Evolutionary conservation across 2,113 vertebrate species (phyloP).

Genomic region (Recurvirostra avosetta): DNA sequence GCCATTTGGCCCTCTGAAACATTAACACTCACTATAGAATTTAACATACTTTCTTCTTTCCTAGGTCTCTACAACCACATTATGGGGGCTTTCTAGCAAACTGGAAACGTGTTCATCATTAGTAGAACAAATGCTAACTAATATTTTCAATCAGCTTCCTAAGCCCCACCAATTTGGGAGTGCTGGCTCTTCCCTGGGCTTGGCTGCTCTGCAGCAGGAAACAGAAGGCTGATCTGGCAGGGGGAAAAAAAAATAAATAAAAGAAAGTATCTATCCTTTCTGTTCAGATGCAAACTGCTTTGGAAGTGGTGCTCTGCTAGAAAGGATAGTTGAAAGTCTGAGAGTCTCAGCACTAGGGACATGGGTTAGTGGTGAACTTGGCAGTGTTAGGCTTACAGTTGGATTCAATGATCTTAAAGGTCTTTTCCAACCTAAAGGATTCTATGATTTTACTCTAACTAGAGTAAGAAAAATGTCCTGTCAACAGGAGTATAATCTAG

Average conservation of each 20-base stretch:
- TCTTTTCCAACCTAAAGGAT: not conserved
- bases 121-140: not conserved
- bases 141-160: not conserved
- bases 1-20: not conserved
- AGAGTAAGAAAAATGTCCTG: not conserved
- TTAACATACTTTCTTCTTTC: fast-evolving
- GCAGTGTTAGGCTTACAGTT: not conserved
- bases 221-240: not conserved
- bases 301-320: not conserved
- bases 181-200: not conserved
- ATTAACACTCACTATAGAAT: not conserved
- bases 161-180: not conserved
- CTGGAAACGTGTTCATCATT: not conserved
- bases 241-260: too few relatives aligned
- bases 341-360: not conserved
- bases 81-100: not conserved
- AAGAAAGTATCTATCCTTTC: not conserved
- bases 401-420: not conserved
- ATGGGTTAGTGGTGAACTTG: not conserved
- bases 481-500: not conserved
- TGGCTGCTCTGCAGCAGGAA: not conserved
- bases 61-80: not conserved
- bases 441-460: not conserved
- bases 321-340: not conserved
- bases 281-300: not conserved